Percentiles rank a stretch among this genome's conserved stretches.
These are phyloP conservation scores for Ceriagrion tenellum DNA, from an alignment of 2,888 invertebrate species.

Conservation along the genomic window DNA sequence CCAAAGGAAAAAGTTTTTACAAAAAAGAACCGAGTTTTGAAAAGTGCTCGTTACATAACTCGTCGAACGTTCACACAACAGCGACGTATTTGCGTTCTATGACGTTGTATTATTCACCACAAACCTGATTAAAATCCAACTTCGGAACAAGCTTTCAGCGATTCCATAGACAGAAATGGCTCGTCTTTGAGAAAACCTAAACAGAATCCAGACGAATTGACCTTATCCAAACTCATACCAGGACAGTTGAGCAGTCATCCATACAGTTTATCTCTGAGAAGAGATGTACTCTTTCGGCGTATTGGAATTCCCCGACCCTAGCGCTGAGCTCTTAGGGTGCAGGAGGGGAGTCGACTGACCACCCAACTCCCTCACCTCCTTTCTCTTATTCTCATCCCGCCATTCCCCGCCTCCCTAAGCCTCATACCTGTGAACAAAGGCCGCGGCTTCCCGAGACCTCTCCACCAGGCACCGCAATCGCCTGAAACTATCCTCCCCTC, in stretches of 20 bases:
- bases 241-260: background rate
- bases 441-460: slow-evolving; percentile 61
- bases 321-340: too few relatives aligned
- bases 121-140: background rate
- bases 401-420: background rate
- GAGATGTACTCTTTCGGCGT: background rate
- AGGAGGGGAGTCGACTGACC: background rate
- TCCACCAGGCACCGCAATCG: slow-evolving; percentile 60
- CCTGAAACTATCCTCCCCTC: background rate
- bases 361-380: background rate
- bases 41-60: too few relatives aligned
- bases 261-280: background rate
- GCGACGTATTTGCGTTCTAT: background rate
- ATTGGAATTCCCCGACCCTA: background rate
- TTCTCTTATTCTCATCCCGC: background rate
- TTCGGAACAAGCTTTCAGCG: background rate
- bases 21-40: too few relatives aligned
- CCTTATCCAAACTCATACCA: background rate
- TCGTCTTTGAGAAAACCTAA: background rate
- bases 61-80: too few relatives aligned
- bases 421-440: slow-evolving; percentile 17
- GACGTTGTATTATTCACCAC: background rate
- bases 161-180: background rate
- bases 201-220: background rate
- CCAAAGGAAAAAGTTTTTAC: too few relatives aligned